Evolutionary conservation across 2,888 invertebrate species (phyloP), one percentile per base, ranked within the genome.

Genomic region (Oscheius sp.): DNA sequence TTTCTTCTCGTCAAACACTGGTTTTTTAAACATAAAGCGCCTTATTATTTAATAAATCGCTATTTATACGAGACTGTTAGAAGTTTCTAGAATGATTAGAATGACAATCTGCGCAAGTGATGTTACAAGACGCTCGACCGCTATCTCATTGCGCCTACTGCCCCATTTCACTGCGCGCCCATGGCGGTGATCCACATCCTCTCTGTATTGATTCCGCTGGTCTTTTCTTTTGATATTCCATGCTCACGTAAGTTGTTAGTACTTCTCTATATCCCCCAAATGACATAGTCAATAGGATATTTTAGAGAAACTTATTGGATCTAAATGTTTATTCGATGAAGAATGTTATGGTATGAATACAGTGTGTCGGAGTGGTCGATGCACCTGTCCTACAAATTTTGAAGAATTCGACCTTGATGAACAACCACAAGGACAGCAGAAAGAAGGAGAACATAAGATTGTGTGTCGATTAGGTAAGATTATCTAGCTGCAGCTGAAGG

Each of bases 311-410:
- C 75, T 84, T 22, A 80, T 85, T 22, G 82, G 84, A 22, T 81
- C 77, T 49, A 77, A 78, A 51, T 86, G 86, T 50, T 47, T 77
- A 24, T 82, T 83, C 59, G 86, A 86, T 64, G 86, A 86, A 72
- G 86, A 86, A 69, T 86, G 86, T 62, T 84, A 86, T 71, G 86
- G 86, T n/a, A 74, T 77, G 71, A 85, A 85, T 68, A 79, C 86
- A 30, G 82, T 86, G 2, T 86, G 86, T 67, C 68, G 78, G 6
- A 77, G 82, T 51, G 76, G 77, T 6, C 54, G 81, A 50, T 86
- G 86, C 67, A 77, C 83, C n/a, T 86, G 86, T 68, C 85, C 85
- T 1, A 83, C 82, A 2, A 83, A 84, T 67, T 86, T 86, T 63
- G 86, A 86, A 59, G 84, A 83, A 64, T 84, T 68, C 61, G 82